Evolutionary conservation across 2,888 invertebrate genomes (phyloP).

Genomic region (Galerucella pusilla): DNA sequence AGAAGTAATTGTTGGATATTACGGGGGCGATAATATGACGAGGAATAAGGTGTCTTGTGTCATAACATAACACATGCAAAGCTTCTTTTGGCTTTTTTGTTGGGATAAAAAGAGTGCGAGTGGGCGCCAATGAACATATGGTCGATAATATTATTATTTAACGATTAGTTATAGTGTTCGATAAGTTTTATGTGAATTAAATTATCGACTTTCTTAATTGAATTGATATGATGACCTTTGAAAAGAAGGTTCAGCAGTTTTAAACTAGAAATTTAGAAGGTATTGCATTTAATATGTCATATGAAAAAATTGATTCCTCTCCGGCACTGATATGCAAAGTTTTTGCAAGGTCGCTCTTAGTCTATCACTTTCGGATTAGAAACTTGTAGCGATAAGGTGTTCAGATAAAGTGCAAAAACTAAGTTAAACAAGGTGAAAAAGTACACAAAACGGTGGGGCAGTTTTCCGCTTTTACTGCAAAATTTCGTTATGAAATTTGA

Average conservation of each 20-base stretch:
- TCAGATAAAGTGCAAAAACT: no score
- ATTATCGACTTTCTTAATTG: neutral
- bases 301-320: no score
- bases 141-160: slow-evolving; percentile 18
- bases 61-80: slow-evolving; percentile 27
- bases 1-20: slow-evolving; percentile 15
- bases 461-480: neutral
- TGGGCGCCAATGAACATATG: slow-evolving; percentile 30
- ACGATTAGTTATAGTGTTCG: slow-evolving; percentile 4
- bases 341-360: no score
- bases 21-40: slow-evolving; percentile 27
- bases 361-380: no score
- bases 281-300: no score
- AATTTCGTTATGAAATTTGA: no score
- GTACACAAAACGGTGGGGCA: no score
- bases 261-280: neutral
- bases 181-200: neutral
- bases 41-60: slow-evolving; percentile 23
- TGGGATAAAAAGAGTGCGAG: slow-evolving; percentile 20
- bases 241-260: neutral
- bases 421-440: no score
- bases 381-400: no score
- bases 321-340: no score
- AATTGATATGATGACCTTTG: neutral
- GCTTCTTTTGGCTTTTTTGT: slow-evolving; percentile 25